Percentiles rank a stretch among this genome's conserved stretches.
Evolutionary conservation across 2,888 invertebrate species (phyloP).

Genomic region (Esperia sulphurella): DNA sequence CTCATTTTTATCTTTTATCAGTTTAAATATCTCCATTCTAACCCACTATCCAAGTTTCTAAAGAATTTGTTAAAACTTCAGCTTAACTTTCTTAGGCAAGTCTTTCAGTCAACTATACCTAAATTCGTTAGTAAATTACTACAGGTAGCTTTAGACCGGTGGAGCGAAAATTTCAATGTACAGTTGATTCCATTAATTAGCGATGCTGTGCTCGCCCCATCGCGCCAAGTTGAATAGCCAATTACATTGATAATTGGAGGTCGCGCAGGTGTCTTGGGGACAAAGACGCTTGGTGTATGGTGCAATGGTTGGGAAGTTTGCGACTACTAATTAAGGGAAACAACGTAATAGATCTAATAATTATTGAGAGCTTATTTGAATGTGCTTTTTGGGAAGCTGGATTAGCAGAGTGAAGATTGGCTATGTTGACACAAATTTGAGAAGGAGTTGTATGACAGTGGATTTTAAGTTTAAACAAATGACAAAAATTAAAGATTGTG

Average conservation of each 20-base stretch:
- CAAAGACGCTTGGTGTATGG: conserved; percentile 39
- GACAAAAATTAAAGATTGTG: too few relatives aligned
- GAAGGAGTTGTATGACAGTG: too few relatives aligned
- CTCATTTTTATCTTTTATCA: neutral
- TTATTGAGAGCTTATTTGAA: too few relatives aligned
- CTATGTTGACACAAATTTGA: too few relatives aligned
- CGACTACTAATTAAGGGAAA: neutral
- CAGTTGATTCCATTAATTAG: conserved; percentile 74
- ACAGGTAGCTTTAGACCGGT: conserved; percentile 38
- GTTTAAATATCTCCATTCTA: neutral
- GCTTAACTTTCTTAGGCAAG: neutral
- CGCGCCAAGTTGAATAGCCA: conserved; percentile 72
- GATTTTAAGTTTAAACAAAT: too few relatives aligned
- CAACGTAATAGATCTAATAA: too few relatives aligned
- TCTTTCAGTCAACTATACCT: neutral
- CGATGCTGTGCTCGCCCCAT: conserved; percentile 61
- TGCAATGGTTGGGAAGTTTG: conserved; percentile 12
- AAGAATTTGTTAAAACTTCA: too few relatives aligned
- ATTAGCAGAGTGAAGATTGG: too few relatives aligned
- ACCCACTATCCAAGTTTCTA: neutral
- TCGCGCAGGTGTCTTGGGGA: conserved; percentile 67
- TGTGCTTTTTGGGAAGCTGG: too few relatives aligned
- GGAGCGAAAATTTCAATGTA: conserved; percentile 72
- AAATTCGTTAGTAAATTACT: neutral
- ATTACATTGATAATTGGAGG: conserved; percentile 76